Evolutionary conservation across 2,113 vertebrate species (phyloP).

Genomic region (Seriola dumerili): DNA sequence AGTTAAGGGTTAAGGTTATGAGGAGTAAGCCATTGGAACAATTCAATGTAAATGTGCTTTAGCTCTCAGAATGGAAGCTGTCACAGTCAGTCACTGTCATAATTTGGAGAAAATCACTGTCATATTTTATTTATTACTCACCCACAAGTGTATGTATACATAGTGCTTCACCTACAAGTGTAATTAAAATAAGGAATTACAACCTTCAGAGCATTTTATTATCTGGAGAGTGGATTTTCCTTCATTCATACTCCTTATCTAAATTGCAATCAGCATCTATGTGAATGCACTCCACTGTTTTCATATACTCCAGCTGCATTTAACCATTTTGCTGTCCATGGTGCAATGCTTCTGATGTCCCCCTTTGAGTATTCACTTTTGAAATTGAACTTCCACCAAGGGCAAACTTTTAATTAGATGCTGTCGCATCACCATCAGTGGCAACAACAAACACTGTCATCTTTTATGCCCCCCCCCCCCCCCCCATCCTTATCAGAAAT

Average conservation of each 20-base stretch:
- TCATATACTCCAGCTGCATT: not conserved
- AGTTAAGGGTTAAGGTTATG: slow-evolving; percentile 55
- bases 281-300: slow-evolving; percentile 4
- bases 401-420: slow-evolving; percentile 65
- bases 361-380: slow-evolving; percentile 16
- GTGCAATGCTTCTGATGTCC: slow-evolving; percentile 13
- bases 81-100: slow-evolving; percentile 53
- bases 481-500: slow-evolving; percentile 63
- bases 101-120: slow-evolving; percentile 51
- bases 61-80: slow-evolving; percentile 45
- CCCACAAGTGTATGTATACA: not conserved
- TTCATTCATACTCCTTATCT: not conserved
- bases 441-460: slow-evolving; percentile 52
- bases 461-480: slow-evolving; percentile 11
- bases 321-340: not conserved
- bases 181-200: slow-evolving; percentile 1
- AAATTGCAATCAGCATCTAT: not conserved
- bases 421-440: not conserved
- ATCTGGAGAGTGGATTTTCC: not conserved
- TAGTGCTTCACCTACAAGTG: not conserved
- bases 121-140: slow-evolving; percentile 20
- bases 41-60: slow-evolving; percentile 60
- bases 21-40: slow-evolving; percentile 43
- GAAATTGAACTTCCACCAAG: slow-evolving; percentile 27
- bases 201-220: not conserved